phyloP scores from a whole-genome alignment of 2,797 vertebrate species.

The Loris lydekkerianus region DNA sequence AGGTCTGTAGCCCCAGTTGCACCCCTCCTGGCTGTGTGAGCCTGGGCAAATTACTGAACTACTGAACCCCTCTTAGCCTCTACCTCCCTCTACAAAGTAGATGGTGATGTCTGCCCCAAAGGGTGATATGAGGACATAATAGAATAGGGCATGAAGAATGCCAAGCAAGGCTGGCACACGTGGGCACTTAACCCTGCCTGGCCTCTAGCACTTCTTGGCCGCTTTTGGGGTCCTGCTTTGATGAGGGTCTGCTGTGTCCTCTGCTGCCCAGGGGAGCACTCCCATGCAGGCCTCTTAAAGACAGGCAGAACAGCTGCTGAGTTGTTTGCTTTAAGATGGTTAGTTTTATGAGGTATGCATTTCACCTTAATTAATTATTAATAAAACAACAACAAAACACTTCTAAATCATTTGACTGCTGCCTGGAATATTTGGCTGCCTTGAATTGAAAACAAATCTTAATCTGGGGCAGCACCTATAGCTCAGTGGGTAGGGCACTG shows the following conservation, averaged over 20 bases:
- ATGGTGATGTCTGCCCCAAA: accelerated
- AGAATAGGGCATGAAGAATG: accelerated
- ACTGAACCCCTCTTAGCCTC: neutral
- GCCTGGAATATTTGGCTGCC: neutral
- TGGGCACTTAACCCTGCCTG: neutral
- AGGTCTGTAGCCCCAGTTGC: neutral
- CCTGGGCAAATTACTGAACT: neutral
- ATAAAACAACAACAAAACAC: neutral
- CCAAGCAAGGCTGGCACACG: neutral
- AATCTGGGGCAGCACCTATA: neutral
- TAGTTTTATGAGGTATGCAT: neutral
- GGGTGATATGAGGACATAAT: neutral
- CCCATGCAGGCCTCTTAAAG: neutral
- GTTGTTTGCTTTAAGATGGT: neutral
- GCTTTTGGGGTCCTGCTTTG: neutral
- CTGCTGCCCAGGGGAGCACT: neutral
- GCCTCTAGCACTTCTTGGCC: neutral
- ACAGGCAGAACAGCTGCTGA: accelerated
- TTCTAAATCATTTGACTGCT: accelerated
- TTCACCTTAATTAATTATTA: neutral
- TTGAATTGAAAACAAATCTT: neutral
- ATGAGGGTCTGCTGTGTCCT: neutral
- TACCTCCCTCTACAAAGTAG: neutral
- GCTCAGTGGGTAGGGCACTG: too few species aligned
- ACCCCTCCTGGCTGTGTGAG: neutral